Percentiles rank a stretch among this genome's conserved stretches.
Evolutionary conservation across 2,113 vertebrate species (phyloP).

Genomic region (Agelaius tricolor): DNA sequence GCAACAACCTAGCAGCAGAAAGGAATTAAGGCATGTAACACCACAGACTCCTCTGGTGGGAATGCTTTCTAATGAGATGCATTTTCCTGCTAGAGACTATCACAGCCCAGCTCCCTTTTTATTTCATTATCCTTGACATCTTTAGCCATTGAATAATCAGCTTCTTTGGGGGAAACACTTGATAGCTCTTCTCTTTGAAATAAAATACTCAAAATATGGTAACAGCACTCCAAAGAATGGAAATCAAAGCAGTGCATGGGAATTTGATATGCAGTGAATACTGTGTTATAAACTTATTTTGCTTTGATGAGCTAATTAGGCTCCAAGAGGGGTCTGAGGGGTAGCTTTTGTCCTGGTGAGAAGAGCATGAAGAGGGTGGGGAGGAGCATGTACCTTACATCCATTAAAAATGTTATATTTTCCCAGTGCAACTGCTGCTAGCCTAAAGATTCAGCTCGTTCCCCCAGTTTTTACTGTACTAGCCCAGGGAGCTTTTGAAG

Average conservation of each 20-base stretch:
- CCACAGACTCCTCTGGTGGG: neutral
- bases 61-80: slow-evolving; percentile 32
- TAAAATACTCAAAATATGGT: slow-evolving; percentile 40
- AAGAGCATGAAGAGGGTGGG: neutral
- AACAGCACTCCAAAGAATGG: slow-evolving; percentile 34
- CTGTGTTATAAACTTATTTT: neutral
- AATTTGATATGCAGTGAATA: slow-evolving; percentile 46
- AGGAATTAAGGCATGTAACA: slow-evolving; percentile 27
- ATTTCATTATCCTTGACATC: slow-evolving; percentile 56
- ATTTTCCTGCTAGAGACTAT: neutral
- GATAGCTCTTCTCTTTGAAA: slow-evolving; percentile 63
- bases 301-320: slow-evolving; percentile 63
- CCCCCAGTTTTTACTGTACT: slow-evolving; percentile 48
- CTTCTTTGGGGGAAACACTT: slow-evolving; percentile 47
- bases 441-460: slow-evolving; percentile 51
- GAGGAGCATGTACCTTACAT: slow-evolving; percentile 3
- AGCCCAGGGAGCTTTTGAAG: slow-evolving; percentile 63
- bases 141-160: slow-evolving; percentile 58
- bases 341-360: slow-evolving; percentile 28
- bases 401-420: slow-evolving; percentile 44
- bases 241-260: slow-evolving; percentile 20
- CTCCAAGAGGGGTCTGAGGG: slow-evolving; percentile 46
- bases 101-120: neutral
- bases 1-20: slow-evolving; percentile 28
- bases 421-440: slow-evolving; percentile 50